A percentile compares a stretch with the other conserved stretches of the same genome.
Evolutionary conservation across 1,140 invertebrate genomes (phyloP).

Genomic region (Odontomachus brunneus): DNA sequence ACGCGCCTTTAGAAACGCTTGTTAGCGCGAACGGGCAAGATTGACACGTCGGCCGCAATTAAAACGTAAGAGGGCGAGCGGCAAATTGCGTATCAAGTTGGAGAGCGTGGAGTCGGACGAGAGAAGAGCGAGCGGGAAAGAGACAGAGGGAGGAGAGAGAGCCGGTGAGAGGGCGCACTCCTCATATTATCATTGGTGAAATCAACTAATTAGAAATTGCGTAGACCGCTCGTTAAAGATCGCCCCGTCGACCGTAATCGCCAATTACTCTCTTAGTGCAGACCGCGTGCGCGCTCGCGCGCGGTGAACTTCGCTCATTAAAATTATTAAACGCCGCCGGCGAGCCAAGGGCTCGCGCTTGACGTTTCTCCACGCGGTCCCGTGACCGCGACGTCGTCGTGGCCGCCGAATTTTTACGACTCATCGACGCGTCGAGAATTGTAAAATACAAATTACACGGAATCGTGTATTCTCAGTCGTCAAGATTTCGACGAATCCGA

Average conservation of each 20-base stretch:
- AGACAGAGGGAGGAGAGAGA: too few species aligned
- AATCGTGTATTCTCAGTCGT: background rate
- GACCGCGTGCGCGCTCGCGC: slow-evolving; percentile 42
- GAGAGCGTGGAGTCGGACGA: slow-evolving; percentile 22
- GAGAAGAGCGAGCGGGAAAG: background rate
- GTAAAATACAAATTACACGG: slow-evolving; percentile 19
- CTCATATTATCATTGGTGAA: slow-evolving; percentile 71
- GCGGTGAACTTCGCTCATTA: slow-evolving; percentile 73
- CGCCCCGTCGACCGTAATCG: slow-evolving; percentile 69
- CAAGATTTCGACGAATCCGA: background rate
- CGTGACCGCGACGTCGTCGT: too few species aligned
- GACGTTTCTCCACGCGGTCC: slow-evolving; percentile 63
- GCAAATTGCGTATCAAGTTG: slow-evolving; percentile 48
- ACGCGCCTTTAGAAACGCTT: slow-evolving; percentile 47
- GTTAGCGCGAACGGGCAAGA: slow-evolving; percentile 57
- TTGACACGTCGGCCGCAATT: slow-evolving; percentile 71
- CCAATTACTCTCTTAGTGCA: slow-evolving; percentile 73
- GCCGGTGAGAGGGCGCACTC: background rate
- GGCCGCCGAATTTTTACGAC: slow-evolving; percentile 42
- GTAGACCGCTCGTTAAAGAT: slow-evolving; percentile 74
- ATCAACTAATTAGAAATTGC: slow-evolving; percentile 75
- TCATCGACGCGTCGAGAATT: background rate
- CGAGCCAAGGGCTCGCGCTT: slow-evolving; percentile 55
- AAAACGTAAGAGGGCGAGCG: slow-evolving; percentile 50
- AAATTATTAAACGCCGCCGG: slow-evolving; percentile 73